These are phyloP conservation scores for Idaea aversata DNA, from an alignment of 2,888 invertebrate species.

Conservation along the genomic window DNA sequence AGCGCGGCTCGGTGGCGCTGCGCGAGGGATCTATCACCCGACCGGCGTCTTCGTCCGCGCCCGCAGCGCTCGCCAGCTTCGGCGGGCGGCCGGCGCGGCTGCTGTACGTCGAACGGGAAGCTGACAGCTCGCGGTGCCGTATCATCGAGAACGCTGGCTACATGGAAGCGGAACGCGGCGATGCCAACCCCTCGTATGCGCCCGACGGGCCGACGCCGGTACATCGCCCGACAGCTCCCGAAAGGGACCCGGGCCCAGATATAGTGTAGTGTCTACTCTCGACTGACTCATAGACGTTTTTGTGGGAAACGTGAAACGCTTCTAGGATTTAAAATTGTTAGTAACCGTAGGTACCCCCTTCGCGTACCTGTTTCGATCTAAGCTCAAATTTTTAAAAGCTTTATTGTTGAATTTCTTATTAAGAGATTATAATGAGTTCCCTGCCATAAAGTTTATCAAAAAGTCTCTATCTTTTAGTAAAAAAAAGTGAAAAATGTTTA, in stretches of 20 bases:
- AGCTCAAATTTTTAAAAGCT: conserved; percentile 78
- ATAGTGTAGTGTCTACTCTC: conserved; percentile 57
- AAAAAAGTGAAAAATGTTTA: conserved; percentile 52
- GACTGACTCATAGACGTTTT: conserved; percentile 57
- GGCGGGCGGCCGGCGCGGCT: conserved; percentile 70
- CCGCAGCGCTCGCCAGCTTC: conserved; percentile 50
- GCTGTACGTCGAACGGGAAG: conserved; percentile 60
- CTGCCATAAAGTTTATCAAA: conserved; percentile 62
- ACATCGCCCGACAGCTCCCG: conserved; percentile 45
- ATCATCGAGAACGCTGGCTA: conserved; percentile 77
- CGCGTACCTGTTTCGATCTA: conserved; percentile 71
- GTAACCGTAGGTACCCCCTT: conserved; percentile 66
- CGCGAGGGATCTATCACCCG: conserved; percentile 69
- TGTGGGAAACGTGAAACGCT: conserved; percentile 78
- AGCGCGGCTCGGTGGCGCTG: conserved; percentile 72
- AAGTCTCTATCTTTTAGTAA: conserved; percentile 57
- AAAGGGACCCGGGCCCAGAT: conserved; percentile 37
- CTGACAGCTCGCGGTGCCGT: conserved; percentile 66
- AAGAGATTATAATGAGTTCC: conserved; percentile 71
- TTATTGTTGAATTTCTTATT: conserved; percentile 74
- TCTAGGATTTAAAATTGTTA: conserved; percentile 72
- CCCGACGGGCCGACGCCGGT: conserved; percentile 72
- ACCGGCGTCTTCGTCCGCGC: conserved; percentile 62
- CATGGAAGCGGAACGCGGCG: conserved; percentile 65
- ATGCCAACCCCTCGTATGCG: conserved; percentile 71